These are phyloP conservation scores for Chelidonichthys spinosus DNA, from an alignment of 2,797 vertebrate species.

Conservation along the genomic window DNA sequence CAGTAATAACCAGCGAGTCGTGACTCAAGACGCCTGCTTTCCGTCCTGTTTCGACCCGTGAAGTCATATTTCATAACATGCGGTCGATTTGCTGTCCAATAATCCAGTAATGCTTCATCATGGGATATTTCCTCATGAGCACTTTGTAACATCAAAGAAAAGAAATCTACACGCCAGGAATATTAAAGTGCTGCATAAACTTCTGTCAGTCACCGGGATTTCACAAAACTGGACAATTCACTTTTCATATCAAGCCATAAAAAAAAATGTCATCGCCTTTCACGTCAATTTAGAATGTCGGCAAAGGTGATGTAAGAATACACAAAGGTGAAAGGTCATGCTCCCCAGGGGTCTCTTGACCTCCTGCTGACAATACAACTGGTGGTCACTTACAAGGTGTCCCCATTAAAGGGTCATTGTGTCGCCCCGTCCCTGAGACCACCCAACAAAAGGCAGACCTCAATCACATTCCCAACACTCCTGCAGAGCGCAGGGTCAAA, in stretches of 20 bases:
- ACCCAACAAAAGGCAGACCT: slow-evolving; percentile 42
- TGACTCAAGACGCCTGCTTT: too few species aligned
- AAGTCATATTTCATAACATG: too few species aligned
- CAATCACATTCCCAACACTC: slow-evolving; percentile 43
- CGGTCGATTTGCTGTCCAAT: too few species aligned
- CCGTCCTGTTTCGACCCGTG: too few species aligned
- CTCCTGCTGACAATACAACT: slow-evolving; percentile 36
- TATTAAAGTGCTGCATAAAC: too few species aligned
- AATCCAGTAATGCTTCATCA: too few species aligned
- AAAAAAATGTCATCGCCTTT: neutral
- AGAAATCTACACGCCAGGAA: too few species aligned
- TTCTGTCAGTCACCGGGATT: too few species aligned
- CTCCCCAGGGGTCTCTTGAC: slow-evolving; percentile 28
- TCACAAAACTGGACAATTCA: too few species aligned
- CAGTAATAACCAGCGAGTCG: too few species aligned
- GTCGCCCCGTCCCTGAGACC: slow-evolving; percentile 53
- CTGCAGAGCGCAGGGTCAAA: slow-evolving; percentile 35
- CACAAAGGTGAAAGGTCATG: slow-evolving; percentile 39
- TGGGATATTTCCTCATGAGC: too few species aligned
- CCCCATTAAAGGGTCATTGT: slow-evolving; percentile 24
- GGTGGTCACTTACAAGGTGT: slow-evolving; percentile 29
- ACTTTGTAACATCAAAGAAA: too few species aligned
- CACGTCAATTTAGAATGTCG: neutral
- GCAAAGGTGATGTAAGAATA: slow-evolving; percentile 16
- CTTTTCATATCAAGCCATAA: neutral